Base-by-base conservation (phyloP, 2,888 invertebrate genomes). In the Chydorus sphaericus region DNA sequence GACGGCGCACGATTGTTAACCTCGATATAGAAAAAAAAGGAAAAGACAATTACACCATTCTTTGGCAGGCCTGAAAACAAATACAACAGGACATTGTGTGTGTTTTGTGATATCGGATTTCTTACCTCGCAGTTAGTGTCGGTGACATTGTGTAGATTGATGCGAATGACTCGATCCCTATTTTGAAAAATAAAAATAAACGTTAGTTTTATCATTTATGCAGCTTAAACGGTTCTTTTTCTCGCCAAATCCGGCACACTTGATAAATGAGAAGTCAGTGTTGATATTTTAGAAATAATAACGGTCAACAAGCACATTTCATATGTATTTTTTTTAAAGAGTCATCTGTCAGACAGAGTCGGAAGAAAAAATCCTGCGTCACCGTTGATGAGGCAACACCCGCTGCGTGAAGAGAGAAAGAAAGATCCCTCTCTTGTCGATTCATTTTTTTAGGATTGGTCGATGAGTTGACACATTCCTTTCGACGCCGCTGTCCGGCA, bases 81-180 rank as follows among this genome's bases (percentile, higher is more conserved):
- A 36, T 36, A 11, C 11, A 26, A 44, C 26, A 44, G 10, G 14
- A 44, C 23, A 44, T 44, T 28, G 44, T 44, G 44, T 4, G 44
- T 23, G 44, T 14, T 33, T 33, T 33, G 33, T 33, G 8, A 33
- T 30, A 23, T 16, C 11, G 56, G 38, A 6, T 10, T 18, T 75
- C 80, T 78, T 71, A 82, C 87, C 76, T 86, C 85, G 70, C 87
- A 87, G 69, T 81, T 82, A 61, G 86, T 83, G 67, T 84, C 80
- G 71, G 84, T 86, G 71, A 88, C 85, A 72, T 87, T 87, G 76
- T 84, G 84, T 71, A 87, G 77, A 71, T 86, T 86, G 66, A 87
- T 77, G 67, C 83, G 75, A 73, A 81, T 86, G 63, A 86, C 77
- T 66, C 84, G 83, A 71, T 86, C 86, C 86, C 86, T 86, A 81